Percentiles rank a stretch among this genome's conserved stretches.
phyloP scores from a whole-genome alignment of 2,888 invertebrate genomes.

The Tenthredo amoena region DNA sequence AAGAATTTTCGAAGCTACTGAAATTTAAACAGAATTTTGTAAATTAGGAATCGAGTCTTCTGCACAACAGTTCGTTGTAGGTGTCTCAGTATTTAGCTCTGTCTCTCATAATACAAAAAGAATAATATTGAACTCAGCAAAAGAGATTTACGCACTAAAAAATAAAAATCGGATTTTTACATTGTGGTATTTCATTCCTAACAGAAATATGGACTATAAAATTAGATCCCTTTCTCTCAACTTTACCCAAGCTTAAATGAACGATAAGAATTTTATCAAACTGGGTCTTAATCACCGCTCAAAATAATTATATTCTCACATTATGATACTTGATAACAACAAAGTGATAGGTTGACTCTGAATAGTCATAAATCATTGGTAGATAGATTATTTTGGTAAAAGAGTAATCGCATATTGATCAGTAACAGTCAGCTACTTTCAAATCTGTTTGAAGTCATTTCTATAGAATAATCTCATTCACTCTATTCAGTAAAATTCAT shows the following conservation, averaged over 20 bases:
- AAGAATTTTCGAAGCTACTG: background rate
- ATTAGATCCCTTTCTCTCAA: background rate
- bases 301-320: conserved; percentile 15
- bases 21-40: background rate
- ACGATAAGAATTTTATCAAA: conserved; percentile 35
- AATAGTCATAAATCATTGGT: background rate
- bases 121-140: background rate
- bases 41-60: background rate
- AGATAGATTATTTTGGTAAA: background rate
- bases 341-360: background rate
- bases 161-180: background rate
- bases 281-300: conserved; percentile 22
- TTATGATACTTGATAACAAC: background rate
- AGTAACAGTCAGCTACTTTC: conserved; percentile 29
- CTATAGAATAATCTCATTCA: conserved; percentile 26
- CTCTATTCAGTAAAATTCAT: conserved; percentile 36
- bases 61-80: background rate
- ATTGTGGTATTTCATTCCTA: background rate
- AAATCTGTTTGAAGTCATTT: background rate
- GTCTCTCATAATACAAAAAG: background rate
- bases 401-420: background rate
- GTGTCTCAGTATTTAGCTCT: background rate
- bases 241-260: conserved; percentile 12
- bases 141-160: background rate
- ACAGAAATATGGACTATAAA: background rate